Evolutionary conservation across 2,888 invertebrate genomes (phyloP), one percentile per base, ranked within the genome.

Genomic region (Dysmachus trigonus): DNA sequence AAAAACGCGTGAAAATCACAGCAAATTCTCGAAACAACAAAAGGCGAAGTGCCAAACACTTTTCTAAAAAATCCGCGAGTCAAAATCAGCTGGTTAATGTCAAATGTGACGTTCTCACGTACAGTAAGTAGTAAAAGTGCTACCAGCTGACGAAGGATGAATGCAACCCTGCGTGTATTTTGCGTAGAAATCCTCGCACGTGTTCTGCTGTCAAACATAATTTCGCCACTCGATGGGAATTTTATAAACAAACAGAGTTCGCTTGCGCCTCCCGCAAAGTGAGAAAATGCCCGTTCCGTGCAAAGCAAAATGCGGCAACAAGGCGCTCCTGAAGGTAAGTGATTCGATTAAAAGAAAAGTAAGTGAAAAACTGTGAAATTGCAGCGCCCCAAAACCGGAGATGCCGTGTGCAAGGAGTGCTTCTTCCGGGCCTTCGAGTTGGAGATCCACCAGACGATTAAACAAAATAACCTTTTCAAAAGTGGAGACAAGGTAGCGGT

Each of bases 361-460:
- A 3, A 41, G 15, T 47, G 13, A 47, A 47, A n/a, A 47, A 1
- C 6, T 22, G 22, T 10, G 0, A 47, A 47, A 85, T 92, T 94
- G 85, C 91, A 97, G 97, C 94, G 97, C 15, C 97, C 97, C 0
- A 98, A 98, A 94, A 97, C 97, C 7, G 97, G 97, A 0, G 97
- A 98, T 93, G 95, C 97, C 0, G 92, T 99, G 30, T 99, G 99
- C 91, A 98, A 97, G 92, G 96, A 97, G 89, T 99, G 99, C 92
- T 99, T 99, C 91, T 98, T 95, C 90, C 94, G 94, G 91, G 97
- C 97, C 0, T 99, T 99, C 92, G 99, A 99, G 93, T 95, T 95
- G 84, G 99, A 99, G 93, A 95, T 99, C 88, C 98, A 99, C 92
- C 95, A 96, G 89, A 99, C 98, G 0, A 98, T 99, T 81, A 93